Evolutionary conservation across 2,797 vertebrate species (phyloP), one percentile per base, ranked within the genome.

Genomic region (Sebastes vulpes): DNA sequence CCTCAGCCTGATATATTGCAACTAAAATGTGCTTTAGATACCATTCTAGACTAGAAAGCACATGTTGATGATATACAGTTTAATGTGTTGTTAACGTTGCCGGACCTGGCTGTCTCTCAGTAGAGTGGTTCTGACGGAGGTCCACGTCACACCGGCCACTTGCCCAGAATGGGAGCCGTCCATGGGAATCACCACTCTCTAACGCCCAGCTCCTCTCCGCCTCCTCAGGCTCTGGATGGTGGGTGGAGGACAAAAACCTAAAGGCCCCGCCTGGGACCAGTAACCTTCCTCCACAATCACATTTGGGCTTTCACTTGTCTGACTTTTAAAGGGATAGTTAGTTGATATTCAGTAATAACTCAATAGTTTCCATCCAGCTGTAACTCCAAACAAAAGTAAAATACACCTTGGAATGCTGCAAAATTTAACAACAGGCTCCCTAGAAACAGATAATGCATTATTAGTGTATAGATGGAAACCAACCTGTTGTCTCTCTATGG

Each of bases 141-240:
- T 97, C 93, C 96, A 95, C 48, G 74, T 95, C 87, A 95, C 96
- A 65, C 94, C 96, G 23, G 96, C 96, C 82, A 93, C 96, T 82
- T 97, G 96, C 90, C 96, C 96, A 86, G 96, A 97, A 89, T 97
- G 96, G 96, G 96, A 97, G 93, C 96, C 95, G 2, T 95, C 96
- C 92, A 96, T 97, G 96, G 96, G 96, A 92, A 96, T 97, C 91
- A 96, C 96, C 82, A 97, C 96, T 90, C 96, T 97, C 90, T 97
- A 96, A 93, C 82, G 57, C 65, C 81, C 88, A 68, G 85, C 87
- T 86, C 86, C 79, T 83, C 91, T 88, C 80, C 86, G 78, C 86
- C 85, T 89, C 87, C 91, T 90, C 91, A 89, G 89, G 88, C 88
- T 94, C 90, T 90, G 94, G 96, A 97, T 95, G 96, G 96, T 97